Evolutionary conservation across 2,797 vertebrate species (phyloP).

Genomic region (Ctenochaetus hawaiiensis): DNA sequence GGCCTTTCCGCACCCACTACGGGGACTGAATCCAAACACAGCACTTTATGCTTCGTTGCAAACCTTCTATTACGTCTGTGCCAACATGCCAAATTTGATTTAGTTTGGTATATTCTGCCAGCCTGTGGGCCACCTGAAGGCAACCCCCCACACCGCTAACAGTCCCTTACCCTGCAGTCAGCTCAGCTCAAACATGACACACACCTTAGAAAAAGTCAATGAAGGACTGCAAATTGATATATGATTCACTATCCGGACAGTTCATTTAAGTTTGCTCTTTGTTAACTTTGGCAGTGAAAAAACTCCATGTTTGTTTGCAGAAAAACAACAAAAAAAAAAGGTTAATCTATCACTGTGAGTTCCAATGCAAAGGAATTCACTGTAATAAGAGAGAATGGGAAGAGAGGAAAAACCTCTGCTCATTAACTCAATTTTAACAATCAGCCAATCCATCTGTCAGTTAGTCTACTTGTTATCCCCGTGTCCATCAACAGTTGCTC

Average conservation of each 20-base stretch:
- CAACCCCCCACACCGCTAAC: constrained; percentile 36
- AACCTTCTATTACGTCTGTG: constrained; percentile 5
- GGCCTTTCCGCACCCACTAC: constrained; percentile 1
- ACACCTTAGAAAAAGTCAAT: constrained; percentile 3
- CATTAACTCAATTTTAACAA: constrained; percentile 66
- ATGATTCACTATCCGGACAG: constrained; percentile 34
- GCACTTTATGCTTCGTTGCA: constrained; percentile 22
- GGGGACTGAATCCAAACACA: constrained; percentile 39
- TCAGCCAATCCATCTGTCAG: constrained; percentile 71
- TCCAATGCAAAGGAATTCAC: constrained; percentile 24
- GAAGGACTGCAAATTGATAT: constrained; percentile 24
- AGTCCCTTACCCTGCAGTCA: constrained; percentile 20
- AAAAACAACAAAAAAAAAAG: constrained; percentile 51
- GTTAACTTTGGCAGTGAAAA: constrained; percentile 35
- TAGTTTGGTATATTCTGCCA: constrained; percentile 37
- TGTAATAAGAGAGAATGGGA: constrained; percentile 42
- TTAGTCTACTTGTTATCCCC: constrained; percentile 65
- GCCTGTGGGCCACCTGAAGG: constrained; percentile 58
- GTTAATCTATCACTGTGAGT: constrained; percentile 27
- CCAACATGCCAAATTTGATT: constrained; percentile 50
- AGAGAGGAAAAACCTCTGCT: constrained; percentile 61
- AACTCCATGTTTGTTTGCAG: constrained; percentile 42
- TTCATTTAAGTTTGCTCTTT: constrained; percentile 33
- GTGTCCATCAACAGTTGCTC: constrained; percentile 64
- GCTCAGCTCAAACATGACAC: constrained; percentile 40